phyloP scores from a whole-genome alignment of 2,888 invertebrate genomes.

The Rhodophaea formosa region DNA sequence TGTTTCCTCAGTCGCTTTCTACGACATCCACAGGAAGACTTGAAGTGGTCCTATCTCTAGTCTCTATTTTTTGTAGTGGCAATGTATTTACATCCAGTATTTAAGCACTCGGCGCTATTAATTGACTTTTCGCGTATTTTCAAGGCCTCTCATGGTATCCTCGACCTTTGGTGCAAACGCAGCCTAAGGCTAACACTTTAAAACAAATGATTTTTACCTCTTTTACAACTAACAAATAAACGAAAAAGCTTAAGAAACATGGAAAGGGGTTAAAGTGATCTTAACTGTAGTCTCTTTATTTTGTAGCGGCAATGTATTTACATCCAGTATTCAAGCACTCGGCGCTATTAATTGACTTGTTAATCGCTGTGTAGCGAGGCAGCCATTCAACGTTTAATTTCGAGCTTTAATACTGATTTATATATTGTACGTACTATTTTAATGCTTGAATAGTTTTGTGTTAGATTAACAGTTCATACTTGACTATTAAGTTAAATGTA shows the following conservation, averaged over 20 bases:
- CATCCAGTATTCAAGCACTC: background rate
- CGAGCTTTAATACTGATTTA: background rate
- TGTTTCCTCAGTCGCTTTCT: no score
- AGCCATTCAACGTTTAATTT: conserved; percentile 2
- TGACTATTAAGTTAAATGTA: no score
- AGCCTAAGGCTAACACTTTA: no score
- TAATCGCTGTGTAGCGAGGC: background rate
- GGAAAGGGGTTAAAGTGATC: background rate
- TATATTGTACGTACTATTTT: background rate
- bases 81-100: conserved; percentile 3
- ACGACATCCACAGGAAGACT: no score
- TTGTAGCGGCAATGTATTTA: background rate
- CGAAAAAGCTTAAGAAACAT: background rate
- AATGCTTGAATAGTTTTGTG: background rate
- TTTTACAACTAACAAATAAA: no score
- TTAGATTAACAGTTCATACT: no score
- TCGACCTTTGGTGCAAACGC: no score
- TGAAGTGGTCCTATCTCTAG: background rate
- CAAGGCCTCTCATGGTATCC: no score
- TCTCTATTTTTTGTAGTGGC: background rate
- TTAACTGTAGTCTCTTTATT: background rate
- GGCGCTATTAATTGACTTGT: conserved; percentile 11
- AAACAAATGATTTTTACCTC: no score
- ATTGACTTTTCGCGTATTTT: no score
- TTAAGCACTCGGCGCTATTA: background rate